Evolutionary conservation across 2,797 vertebrate species (phyloP), one percentile per base, ranked within the genome.

Genomic region (Phrynocephalus forsythii): DNA sequence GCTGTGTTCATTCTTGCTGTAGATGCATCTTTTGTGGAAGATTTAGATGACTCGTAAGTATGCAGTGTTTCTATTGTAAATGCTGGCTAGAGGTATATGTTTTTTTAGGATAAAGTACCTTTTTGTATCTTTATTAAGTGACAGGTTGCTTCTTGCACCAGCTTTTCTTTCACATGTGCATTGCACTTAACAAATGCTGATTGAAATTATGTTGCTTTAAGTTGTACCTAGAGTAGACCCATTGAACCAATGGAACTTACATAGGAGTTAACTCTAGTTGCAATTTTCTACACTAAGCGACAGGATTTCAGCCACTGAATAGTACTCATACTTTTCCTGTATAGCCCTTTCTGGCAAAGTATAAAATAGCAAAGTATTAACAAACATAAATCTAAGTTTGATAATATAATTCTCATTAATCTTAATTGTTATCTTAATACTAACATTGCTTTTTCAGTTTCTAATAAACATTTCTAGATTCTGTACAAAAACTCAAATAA

Each of bases 11-110:
- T 94, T 48, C 22, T 95, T 91, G 91, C 90, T 10, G 92, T 94
- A 2, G 90, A 94, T 87, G 93, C 95, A 67, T 96, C 92, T 68
- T 94, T 96, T 84, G 96, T 97, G 82, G 95, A 96, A 94, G 97
- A 97, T 71, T 94, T 97, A 66, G 96, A 97, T 94, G 97, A 97
- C 63, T 96, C 97, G 97, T 97, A 95, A 97, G 97, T 97, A 94
- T 85, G 60, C 24, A 75, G 33, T n/a, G 7, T 88, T 66, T 88
- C 28, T 50, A 1, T 73, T 72, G 9, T 5, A 15, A 80, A 50
- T 72, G 30, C 33, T 15, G 9, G 16, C 3, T 72, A 72, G 33
- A 30, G 4, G 38, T 84, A 26, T 28, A 8, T 79, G 10, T 79
- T n/a, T 79, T 30, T 9, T 63, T 10, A 22, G 24, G 52, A 56